A percentile compares a stretch with the other conserved stretches of the same genome.
These are phyloP conservation scores for Standfussiana lucernea DNA, from an alignment of 2,888 invertebrate genomes.

Conservation along the genomic window DNA sequence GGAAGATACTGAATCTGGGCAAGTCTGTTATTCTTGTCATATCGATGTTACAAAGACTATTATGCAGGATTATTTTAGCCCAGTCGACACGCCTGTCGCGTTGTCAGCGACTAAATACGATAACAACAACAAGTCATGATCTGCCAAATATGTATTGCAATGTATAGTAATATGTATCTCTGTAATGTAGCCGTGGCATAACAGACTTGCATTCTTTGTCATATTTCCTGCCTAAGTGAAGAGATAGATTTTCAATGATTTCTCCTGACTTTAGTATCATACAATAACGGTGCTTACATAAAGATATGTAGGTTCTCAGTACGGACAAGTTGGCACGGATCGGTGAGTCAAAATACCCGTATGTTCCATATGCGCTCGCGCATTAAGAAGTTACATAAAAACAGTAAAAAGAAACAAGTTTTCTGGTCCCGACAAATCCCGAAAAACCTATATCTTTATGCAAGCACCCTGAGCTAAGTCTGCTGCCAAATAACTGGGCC, in stretches of 20 bases:
- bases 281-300: background rate
- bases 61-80: constrained; percentile 1
- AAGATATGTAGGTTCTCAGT: background rate
- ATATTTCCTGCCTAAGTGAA: background rate
- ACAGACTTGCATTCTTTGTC: background rate
- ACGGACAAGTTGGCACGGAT: background rate
- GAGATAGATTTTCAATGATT: background rate
- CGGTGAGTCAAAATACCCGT: background rate
- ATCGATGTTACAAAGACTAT: background rate
- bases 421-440: background rate
- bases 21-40: background rate
- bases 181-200: constrained; percentile 34
- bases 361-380: background rate
- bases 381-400: background rate
- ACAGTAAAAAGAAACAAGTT: background rate
- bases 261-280: background rate
- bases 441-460: background rate
- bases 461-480: background rate
- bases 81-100: background rate
- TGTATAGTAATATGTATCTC: constrained; percentile 2
- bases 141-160: constrained; percentile 31
- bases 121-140: constrained; percentile 24
- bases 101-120: background rate
- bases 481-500: background rate
- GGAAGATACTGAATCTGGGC: background rate